Evolutionary conservation across 2,113 vertebrate species (phyloP).

Genomic region (Bos taurus): DNA sequence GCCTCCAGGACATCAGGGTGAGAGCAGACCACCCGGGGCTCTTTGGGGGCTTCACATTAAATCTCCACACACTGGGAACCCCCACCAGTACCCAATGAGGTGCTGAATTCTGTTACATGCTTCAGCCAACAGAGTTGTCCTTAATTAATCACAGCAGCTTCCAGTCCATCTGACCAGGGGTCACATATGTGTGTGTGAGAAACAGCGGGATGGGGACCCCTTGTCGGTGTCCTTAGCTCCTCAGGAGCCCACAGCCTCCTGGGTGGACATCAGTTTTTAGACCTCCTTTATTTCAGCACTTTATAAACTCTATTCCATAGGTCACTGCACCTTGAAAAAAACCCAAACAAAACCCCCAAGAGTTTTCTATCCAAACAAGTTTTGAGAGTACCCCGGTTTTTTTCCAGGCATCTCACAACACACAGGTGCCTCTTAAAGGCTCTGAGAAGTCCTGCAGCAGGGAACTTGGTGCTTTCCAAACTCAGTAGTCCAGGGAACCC

Average conservation of each 20-base stretch:
- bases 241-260: accelerated
- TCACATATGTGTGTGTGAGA: accelerated
- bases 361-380: background rate
- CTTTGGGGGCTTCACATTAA: accelerated
- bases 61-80: accelerated
- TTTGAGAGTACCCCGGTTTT: background rate
- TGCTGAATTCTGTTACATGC: accelerated
- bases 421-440: background rate
- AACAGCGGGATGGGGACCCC: accelerated
- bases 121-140: background rate
- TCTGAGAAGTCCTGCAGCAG: background rate
- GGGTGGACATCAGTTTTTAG: background rate
- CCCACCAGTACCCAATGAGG: accelerated
- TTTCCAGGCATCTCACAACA: background rate
- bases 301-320: background rate
- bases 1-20: accelerated
- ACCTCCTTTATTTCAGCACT: background rate
- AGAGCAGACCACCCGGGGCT: accelerated
- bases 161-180: accelerated
- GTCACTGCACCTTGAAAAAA: background rate
- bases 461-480: background rate
- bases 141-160: background rate
- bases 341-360: background rate
- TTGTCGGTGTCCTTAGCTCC: background rate
- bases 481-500: background rate